Conservation (phyloP, 1,140 invertebrate species). For the Notospermus geniculatus region DNA sequence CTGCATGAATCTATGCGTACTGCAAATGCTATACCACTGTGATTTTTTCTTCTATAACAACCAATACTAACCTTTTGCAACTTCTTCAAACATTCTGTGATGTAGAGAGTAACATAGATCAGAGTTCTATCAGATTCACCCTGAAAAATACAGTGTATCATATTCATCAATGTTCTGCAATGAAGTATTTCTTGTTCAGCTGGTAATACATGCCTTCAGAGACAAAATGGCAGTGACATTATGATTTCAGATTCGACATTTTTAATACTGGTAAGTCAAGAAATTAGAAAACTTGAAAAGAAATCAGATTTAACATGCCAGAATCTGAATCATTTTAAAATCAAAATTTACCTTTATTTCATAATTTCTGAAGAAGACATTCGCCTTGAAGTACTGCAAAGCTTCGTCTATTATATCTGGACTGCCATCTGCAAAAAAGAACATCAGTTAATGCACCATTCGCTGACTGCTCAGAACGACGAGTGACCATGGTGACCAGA, state of each 20-base stretch:
- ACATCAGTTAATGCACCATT: neutral
- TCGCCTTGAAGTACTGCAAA: constrained; percentile 95
- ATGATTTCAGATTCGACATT: too few species aligned
- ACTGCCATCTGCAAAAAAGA: constrained; percentile 59
- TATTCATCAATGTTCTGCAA: neutral
- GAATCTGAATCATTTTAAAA: too few species aligned
- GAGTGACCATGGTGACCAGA: too few species aligned
- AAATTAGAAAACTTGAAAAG: too few species aligned
- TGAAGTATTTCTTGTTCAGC: neutral
- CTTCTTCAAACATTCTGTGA: constrained; percentile 96
- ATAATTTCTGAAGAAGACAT: constrained; percentile 98
- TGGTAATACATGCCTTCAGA: neutral
- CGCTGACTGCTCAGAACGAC: neutral
- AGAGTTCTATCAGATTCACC: constrained; percentile 92
- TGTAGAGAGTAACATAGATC: constrained; percentile 98
- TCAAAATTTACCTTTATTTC: constrained; percentile 81
- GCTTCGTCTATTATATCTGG: constrained; percentile 97
- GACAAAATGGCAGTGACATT: too few species aligned
- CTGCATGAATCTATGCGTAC: too few species aligned
- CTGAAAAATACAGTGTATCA: constrained; percentile 58
- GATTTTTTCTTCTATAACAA: too few species aligned
- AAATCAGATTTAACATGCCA: too few species aligned
- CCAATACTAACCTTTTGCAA: constrained; percentile 75
- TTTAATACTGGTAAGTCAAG: neutral
- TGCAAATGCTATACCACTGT: too few species aligned